These are phyloP conservation scores for Tetraodon nigroviridis DNA, from an alignment of 2,113 vertebrate genomes.

Conservation along the genomic window DNA sequence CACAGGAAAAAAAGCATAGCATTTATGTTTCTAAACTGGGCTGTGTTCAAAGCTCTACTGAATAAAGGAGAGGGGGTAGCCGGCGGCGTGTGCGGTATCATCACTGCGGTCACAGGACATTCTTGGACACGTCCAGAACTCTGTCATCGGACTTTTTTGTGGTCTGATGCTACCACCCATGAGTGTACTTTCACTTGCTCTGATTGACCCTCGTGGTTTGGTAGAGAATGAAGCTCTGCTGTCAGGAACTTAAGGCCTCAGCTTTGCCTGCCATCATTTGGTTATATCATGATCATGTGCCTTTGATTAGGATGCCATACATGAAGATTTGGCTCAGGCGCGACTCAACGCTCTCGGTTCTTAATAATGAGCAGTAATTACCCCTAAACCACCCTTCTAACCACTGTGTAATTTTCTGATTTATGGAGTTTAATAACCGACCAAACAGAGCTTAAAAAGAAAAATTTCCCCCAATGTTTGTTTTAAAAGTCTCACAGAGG, in stretches of 20 bases:
- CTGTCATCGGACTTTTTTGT: constrained; percentile 40
- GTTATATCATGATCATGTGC: constrained; percentile 50
- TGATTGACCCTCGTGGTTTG: constrained; percentile 47
- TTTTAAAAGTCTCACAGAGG: constrained; percentile 29
- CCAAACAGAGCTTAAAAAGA: constrained; percentile 10
- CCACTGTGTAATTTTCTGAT: constrained; percentile 45
- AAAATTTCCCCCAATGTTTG: constrained; percentile 20
- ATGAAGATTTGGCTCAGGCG: constrained; percentile 33
- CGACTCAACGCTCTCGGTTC: constrained; percentile 45
- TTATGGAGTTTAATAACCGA: constrained; percentile 36
- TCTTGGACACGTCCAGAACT: constrained; percentile 26
- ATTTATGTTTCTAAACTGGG: constrained; percentile 26
- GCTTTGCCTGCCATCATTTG: constrained; percentile 35
- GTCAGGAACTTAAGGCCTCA: constrained; percentile 43
- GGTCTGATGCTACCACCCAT: constrained; percentile 33
- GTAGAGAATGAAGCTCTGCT: constrained; percentile 43
- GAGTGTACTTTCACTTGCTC: constrained; percentile 46
- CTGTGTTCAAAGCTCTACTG: neutral
- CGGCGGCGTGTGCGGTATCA: constrained; percentile 20
- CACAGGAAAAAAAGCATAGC: constrained; percentile 14
- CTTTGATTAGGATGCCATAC: constrained; percentile 48
- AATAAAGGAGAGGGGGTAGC: constrained; percentile 7
- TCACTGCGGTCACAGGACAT: constrained; percentile 25
- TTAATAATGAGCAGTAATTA: constrained; percentile 49
- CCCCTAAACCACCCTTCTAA: constrained; percentile 25